These are phyloP conservation scores for Hyles vespertilio DNA, from an alignment of 1,140 invertebrate genomes.

Conservation along the genomic window DNA sequence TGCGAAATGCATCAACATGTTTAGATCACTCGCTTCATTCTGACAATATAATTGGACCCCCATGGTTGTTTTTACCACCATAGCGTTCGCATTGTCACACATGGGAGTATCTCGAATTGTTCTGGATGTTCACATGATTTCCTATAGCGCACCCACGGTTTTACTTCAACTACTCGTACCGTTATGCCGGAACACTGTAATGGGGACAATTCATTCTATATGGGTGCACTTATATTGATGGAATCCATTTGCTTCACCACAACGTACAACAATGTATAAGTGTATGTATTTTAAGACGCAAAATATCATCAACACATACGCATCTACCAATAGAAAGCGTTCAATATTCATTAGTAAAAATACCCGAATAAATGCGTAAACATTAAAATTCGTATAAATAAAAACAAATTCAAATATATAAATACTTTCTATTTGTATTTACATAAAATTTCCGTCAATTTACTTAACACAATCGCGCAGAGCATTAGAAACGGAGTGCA, in stretches of 20 bases:
- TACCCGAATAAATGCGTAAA: background rate
- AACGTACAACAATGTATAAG: too few species aligned
- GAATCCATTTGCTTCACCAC: too few species aligned
- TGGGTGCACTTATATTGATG: background rate
- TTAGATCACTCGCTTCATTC: slow-evolving; percentile 51
- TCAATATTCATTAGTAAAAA: too few species aligned
- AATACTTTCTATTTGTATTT: slow-evolving; percentile 1
- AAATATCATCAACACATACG: too few species aligned
- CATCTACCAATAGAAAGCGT: background rate
- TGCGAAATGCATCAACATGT: slow-evolving; percentile 22
- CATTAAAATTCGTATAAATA: background rate
- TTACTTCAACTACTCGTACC: slow-evolving; percentile 21
- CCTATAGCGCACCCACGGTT: slow-evolving; percentile 33
- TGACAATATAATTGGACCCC: slow-evolving; percentile 43
- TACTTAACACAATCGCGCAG: slow-evolving; percentile 14
- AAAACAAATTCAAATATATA: too few species aligned
- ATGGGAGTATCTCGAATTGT: slow-evolving; percentile 35
- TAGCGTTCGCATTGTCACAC: slow-evolving; percentile 24
- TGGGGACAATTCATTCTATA: slow-evolving; percentile 12
- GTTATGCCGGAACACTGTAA: slow-evolving; percentile 15
- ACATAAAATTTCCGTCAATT: slow-evolving; percentile 8
- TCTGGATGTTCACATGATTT: slow-evolving; percentile 46
- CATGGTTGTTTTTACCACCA: slow-evolving; percentile 44
- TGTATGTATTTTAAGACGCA: too few species aligned
- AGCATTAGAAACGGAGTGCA: slow-evolving; percentile 39